Evolutionary conservation across 2,797 vertebrate genomes (phyloP), one percentile per base, ranked within the genome.

Genomic region (Stomatorhinus walkeri): DNA sequence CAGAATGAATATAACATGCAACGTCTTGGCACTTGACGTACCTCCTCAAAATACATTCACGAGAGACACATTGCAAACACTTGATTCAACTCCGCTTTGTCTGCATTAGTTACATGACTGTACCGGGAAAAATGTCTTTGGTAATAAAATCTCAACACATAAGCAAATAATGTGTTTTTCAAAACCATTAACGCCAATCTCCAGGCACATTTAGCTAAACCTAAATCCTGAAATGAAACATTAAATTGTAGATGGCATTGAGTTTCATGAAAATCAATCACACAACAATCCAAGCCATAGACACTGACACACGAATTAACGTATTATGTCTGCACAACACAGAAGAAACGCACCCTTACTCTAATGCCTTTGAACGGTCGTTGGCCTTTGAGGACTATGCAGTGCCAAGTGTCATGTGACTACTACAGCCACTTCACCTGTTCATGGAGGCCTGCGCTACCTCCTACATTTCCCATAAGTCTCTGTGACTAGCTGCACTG

Each of bases 201-300:
- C 76, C 76, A 81, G 40, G 40, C 36, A n/a, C 76, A 81, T 81
- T 81, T 43, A 19, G 68, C 76, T 81, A 81, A 81, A 43, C 40
- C 76, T 81, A 19, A 46, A 81, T 46, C 36, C 76, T n/a, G 76
- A 81, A 81, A 81, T 81, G 6, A 43, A 81, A 81, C 19, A 46
- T 81, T 81, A 46, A 81, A 22, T 81, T 81, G 76, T 79, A 36
- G 36, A 79, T 8, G 19, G 72, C 72, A 79, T 40, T 79, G 40
- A 43, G 16, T 79, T 79, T 79, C 72, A 79, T 40, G 72, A 79
- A n/a, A 79, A 79, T 79, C 72, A 79, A n/a, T 79, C 72, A 46
- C 16, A n/a, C 72, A 79, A 7, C 72, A 79, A 79, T 43, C 36
- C 72, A n/a, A 79, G 40, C 19, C 72, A n/a, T 43, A 79, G 32